These are phyloP conservation scores for Loris lydekkerianus DNA, from an alignment of 2,797 vertebrate species.

Conservation along the genomic window DNA sequence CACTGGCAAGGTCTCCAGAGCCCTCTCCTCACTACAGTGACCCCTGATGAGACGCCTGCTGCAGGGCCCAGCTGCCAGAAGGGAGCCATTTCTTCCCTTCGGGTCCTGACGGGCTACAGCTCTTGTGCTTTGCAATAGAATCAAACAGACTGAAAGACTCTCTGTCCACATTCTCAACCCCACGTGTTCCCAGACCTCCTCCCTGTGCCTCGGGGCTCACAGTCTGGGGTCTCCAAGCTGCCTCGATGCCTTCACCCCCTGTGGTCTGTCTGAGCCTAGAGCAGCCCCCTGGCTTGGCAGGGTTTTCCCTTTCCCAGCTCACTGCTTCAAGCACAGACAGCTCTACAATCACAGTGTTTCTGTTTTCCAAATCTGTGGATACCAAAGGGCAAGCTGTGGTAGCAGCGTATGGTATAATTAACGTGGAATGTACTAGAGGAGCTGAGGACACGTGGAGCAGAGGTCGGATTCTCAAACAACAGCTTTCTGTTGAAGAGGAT, in stretches of 20 bases:
- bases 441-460: background rate
- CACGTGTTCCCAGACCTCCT: background rate
- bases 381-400: background rate
- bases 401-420: background rate
- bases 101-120: background rate
- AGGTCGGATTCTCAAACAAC: slow-evolving; percentile 44
- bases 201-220: background rate
- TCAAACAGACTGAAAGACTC: background rate
- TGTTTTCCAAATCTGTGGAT: slow-evolving; percentile 40
- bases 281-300: background rate
- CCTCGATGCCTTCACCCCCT: rapidly evolving
- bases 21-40: background rate
- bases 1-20: background rate
- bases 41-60: background rate
- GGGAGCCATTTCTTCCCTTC: slow-evolving; percentile 22
- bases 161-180: background rate
- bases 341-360: background rate
- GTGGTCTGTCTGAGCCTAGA: rapidly evolving
- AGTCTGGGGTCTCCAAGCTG: background rate
- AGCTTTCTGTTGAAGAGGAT: background rate
- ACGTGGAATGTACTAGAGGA: slow-evolving; percentile 4
- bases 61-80: slow-evolving; percentile 55
- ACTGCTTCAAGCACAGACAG: background rate
- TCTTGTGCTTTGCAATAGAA: background rate
- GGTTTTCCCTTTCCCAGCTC: background rate